Base-by-base conservation (phyloP, 2,888 invertebrate species). In the Molanna angustata region DNA sequence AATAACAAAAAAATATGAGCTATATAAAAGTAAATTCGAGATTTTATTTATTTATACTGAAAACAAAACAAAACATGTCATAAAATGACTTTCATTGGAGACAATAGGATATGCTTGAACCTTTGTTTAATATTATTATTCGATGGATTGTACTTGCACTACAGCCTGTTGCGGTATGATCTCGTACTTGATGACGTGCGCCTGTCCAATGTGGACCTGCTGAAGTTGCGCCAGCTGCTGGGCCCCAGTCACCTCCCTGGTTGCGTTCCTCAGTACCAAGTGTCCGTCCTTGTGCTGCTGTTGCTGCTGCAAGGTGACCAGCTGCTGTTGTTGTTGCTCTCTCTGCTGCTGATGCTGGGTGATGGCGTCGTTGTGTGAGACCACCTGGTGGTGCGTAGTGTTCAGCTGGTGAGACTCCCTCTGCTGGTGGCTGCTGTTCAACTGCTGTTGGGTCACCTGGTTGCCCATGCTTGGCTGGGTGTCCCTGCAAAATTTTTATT, bases 181-280 rank as follows among this genome's bases (percentile, higher is more conserved):
- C 69, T 81, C 81, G 64, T 80, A 81, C 66, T 81, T 81, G 61
- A 80, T 80, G 51, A 81, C 67, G 61, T 69, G 69, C 46, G 68
- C 65, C 31, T 67, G 64, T 50, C 68, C 68, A 52, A 67, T 66
- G 59, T 67, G 69, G 43, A 69, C 59, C 14, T 69, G 68, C 53
- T 67, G 67, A 19, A 70, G 66, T 50, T 69, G 69, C 2, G 76
- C 54, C 66, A 78, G 45, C 68, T 69, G 61, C 71, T 76, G 58
- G 68, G 70, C 35, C 69, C 77, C 57, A 69, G 69, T 31, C 69
- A 77, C 48, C 73, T 71, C 59, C 70, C 67, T 1, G 69, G 70
- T 11, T 72, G 71, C 0, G 73, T 70, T 60, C 74, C 77, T 60
- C 74, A 58, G 31, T 6, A 58, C 57, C 6, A 58, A 49, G 37